Evolutionary conservation across 2,888 invertebrate genomes (phyloP).

Genomic region (Morpho achilles): DNA sequence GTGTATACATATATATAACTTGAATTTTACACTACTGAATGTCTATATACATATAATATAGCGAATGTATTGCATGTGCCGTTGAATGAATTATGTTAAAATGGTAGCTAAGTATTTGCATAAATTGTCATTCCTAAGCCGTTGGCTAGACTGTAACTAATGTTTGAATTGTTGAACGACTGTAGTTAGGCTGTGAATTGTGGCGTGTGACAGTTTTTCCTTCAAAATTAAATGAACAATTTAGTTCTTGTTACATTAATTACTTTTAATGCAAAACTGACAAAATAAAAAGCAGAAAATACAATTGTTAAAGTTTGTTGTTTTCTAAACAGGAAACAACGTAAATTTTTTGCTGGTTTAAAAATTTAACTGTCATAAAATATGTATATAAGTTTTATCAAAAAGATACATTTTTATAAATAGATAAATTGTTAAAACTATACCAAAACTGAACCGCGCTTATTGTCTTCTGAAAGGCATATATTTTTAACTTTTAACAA

Average conservation of each 20-base stretch:
- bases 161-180: conserved; percentile 63
- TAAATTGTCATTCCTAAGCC: conserved; percentile 66
- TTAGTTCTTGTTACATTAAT: not conserved
- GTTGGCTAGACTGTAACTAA: conserved; percentile 53
- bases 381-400: too few relatives aligned
- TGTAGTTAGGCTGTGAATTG: conserved; percentile 75
- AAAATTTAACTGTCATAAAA: too few relatives aligned
- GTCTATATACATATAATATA: conserved; percentile 11
- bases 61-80: conserved; percentile 11
- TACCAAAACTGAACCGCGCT: too few relatives aligned
- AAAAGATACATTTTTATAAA: too few relatives aligned
- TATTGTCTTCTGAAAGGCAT: not conserved
- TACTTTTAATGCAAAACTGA: conserved; percentile 8
- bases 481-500: not conserved
- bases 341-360: too few relatives aligned
- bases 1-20: not conserved
- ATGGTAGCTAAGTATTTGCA: conserved; percentile 40
- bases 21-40: conserved; percentile 17
- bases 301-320: too few relatives aligned
- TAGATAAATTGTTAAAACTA: too few relatives aligned
- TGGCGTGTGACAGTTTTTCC: conserved; percentile 57
- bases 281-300: too few relatives aligned
- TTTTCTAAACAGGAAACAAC: too few relatives aligned
- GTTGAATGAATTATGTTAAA: conserved; percentile 21
- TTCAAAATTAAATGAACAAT: not conserved